Evolutionary conservation across 2,797 vertebrate species (phyloP), one percentile per base, ranked within the genome.

Genomic region (Pogonophryne albipinna): DNA sequence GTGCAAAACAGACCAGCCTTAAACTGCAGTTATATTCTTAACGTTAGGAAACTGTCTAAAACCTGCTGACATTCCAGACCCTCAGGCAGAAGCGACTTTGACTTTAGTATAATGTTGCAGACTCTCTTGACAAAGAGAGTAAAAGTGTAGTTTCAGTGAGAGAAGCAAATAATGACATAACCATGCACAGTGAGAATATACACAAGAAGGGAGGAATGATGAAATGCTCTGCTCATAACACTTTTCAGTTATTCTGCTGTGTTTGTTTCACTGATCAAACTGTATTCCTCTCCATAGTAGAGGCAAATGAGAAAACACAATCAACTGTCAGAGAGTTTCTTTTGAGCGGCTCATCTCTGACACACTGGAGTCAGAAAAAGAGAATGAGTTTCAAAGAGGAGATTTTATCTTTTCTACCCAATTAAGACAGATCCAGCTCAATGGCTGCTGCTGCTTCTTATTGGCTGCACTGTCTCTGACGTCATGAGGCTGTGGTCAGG

Each of bases 401-500:
- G 60, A 77, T 69, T 76, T 77, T 52, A 79, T 85, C 73, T 34
- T 62, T 67, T 72, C 5, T 3, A 56, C 50, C 31, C 66, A 78
- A 66, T 73, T 72, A 78, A 20, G 59, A 38, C 15, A 20, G 66
- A 69, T 46, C 38, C 38, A 31, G 41, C 47, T 56, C 58, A 23
- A 9, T 23, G 69, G 66, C 74, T 66, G 59, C 79, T 57, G 66
- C 17, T n/a, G 64, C 46, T 42, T 51, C 51, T 46, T 11, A 72
- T 84, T 78, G 74, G 82, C 56, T 52, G 51, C 34, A 42, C 19
- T 0, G 19, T 31, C 50, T 55, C 20, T 53, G 74, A 57, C 3
- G 66, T 80, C 76, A 75, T 44, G 52, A 12, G 44, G 74, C 69
- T 82, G 84, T 74, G 77, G 66, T 77, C 58, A 66, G 71, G 84